Percentiles rank a stretch among this genome's conserved stretches.
Conservation (phyloP, 2,113 vertebrate species). For the Corythornis vintsioides region DNA sequence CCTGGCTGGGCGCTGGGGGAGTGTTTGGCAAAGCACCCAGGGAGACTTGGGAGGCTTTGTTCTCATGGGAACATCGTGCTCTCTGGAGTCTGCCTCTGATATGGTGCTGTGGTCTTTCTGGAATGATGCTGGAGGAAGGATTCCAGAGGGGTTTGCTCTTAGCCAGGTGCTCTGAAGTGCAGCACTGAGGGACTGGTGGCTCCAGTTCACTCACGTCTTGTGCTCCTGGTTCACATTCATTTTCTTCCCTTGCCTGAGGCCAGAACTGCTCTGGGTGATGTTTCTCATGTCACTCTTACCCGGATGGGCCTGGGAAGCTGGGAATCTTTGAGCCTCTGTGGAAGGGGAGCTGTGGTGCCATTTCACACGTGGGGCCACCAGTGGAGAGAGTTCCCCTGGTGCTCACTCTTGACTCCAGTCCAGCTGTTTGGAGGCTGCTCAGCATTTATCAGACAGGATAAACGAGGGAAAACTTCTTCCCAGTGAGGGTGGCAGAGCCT, state of each 20-base stretch:
- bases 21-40: not conserved
- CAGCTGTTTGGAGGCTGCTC: not conserved
- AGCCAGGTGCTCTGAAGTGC: fast-evolving
- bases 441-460: too few species aligned
- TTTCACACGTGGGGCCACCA: too few species aligned
- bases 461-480: too few species aligned
- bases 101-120: not conserved
- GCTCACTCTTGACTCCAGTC: not conserved
- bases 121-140: too few species aligned
- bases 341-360: not conserved
- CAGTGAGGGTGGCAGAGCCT: too few species aligned
- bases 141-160: not conserved
- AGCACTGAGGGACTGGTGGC: fast-evolving
- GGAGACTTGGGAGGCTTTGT: not conserved
- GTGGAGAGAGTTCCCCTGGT: not conserved
- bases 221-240: fast-evolving
- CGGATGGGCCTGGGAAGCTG: not conserved
- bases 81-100: not conserved
- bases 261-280: not conserved
- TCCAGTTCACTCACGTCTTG: not conserved
- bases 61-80: not conserved
- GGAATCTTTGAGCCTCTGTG: not conserved
- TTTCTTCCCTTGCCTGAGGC: not conserved
- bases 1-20: not conserved
- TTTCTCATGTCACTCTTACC: not conserved